Conservation (phyloP, 1,140 invertebrate species). For the Papilio aristodemus region DNA sequence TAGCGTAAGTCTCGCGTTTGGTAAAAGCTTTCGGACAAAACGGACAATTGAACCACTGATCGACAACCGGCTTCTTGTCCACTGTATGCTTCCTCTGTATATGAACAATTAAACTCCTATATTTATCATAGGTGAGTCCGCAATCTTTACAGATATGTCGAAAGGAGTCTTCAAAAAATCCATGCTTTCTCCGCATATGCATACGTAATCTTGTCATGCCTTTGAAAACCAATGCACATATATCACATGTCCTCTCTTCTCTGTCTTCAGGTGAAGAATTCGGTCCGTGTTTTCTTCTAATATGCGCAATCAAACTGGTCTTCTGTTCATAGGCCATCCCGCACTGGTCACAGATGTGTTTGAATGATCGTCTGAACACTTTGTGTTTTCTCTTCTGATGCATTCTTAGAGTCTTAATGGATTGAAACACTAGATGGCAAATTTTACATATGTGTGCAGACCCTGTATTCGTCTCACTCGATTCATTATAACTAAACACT, state of each 20-base stretch:
- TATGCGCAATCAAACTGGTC: slow-evolving; percentile 68
- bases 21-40: slow-evolving; percentile 70
- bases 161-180: slow-evolving; percentile 64
- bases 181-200: slow-evolving; percentile 73
- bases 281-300: slow-evolving; percentile 70
- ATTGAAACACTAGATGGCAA: slow-evolving; percentile 71
- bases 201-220: slow-evolving; percentile 64
- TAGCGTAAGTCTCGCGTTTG: slow-evolving; percentile 66
- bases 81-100: slow-evolving; percentile 62
- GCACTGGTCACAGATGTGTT: slow-evolving; percentile 67
- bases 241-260: slow-evolving; percentile 68
- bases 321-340: slow-evolving; percentile 70
- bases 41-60: slow-evolving; percentile 65
- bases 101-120: slow-evolving; percentile 69
- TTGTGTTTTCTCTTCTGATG: slow-evolving; percentile 71
- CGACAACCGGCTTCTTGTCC: slow-evolving; percentile 44
- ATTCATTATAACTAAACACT: slow-evolving; percentile 43
- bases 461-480: slow-evolving; percentile 24
- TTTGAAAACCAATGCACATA: slow-evolving; percentile 72
- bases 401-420: slow-evolving; percentile 60
- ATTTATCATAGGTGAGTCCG: slow-evolving; percentile 69
- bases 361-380: slow-evolving; percentile 58
- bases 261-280: slow-evolving; percentile 53
- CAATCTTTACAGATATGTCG: slow-evolving; percentile 64
- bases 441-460: slow-evolving; percentile 62